Evolutionary conservation across 2,113 vertebrate genomes (phyloP).

Genomic region (Phalacrocorax aristotelis): DNA sequence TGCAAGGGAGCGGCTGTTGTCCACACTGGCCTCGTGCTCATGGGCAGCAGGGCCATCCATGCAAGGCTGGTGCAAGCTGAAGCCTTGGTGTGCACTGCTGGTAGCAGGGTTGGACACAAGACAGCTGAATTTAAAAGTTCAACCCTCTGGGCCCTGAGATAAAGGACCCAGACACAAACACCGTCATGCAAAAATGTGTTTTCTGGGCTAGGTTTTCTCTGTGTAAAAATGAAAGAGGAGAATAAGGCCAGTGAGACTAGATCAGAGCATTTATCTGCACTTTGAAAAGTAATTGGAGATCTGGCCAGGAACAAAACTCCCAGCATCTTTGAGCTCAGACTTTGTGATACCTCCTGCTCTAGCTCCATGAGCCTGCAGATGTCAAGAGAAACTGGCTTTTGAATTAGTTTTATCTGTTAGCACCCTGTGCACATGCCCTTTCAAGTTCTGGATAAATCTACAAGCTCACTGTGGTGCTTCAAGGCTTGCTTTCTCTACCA

Average conservation of each 20-base stretch:
- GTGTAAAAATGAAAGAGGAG: background rate
- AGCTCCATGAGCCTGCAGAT: background rate
- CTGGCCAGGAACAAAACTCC: background rate
- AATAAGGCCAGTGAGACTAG: background rate
- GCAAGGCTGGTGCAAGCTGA: background rate
- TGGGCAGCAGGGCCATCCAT: background rate
- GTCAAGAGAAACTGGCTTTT: background rate
- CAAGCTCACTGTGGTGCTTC: background rate
- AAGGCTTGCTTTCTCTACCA: background rate
- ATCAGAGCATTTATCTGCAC: background rate
- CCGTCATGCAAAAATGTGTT: background rate
- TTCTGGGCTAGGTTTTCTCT: background rate
- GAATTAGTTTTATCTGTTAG: background rate
- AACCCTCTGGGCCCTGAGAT: background rate
- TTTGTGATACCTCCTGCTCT: background rate
- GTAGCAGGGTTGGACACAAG: background rate
- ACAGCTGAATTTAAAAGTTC: background rate
- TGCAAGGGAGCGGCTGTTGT: background rate
- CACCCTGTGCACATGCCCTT: fast-evolving
- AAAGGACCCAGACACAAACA: background rate
- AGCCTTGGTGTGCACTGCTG: background rate
- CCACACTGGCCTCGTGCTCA: fast-evolving
- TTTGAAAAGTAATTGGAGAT: background rate
- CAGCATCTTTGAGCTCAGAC: background rate
- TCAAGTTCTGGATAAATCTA: background rate